Evolutionary conservation across 2,888 invertebrate species (phyloP), one percentile per base, ranked within the genome.

Genomic region (Acronicta psi): DNA sequence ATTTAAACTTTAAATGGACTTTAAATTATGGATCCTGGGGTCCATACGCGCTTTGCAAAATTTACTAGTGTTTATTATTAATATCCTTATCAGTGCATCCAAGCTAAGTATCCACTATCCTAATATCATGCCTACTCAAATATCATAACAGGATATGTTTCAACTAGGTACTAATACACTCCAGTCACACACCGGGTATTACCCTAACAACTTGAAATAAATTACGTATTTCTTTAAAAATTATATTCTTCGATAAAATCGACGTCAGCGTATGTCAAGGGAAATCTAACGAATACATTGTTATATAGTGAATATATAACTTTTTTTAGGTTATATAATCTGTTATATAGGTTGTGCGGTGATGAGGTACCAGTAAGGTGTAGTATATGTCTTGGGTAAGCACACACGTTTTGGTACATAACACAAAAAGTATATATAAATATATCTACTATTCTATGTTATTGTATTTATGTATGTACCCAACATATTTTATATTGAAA

Each of bases 71-170:
- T 13, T 45, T 45, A 7, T n/a, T n/a, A 17, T 7, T 2, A 31
- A 16, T 11, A n/a, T 25, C 38, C 38, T 40, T 44, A 18, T 17
- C 58, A 62, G 51, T 71, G 42, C 60, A 55, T 53, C 4, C 34
- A 45, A 45, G 61, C 11, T 23, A 49, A 31, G 13, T 57, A 36
- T 65, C 47, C 42, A 20, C 60, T 70, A 73, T 17, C 63, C 61
- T 65, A 63, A 57, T 38, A 72, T 23, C 58, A 45, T 56, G 63
- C 10, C 46, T 65, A 77, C 36, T 66, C 56, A 67, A 80, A 80
- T 79, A 77, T 80, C 80, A 73, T 76, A 62, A 68, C 69, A 61
- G 66, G 76, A 79, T 79, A 80, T 79, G 77, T 72, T 59, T 77
- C 23, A 60, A 54, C 34, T 58, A 66, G 51, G 51, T 49, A 58